Evolutionary conservation across 1,140 invertebrate genomes (phyloP).

Genomic region (Drosophila melanica): DNA sequence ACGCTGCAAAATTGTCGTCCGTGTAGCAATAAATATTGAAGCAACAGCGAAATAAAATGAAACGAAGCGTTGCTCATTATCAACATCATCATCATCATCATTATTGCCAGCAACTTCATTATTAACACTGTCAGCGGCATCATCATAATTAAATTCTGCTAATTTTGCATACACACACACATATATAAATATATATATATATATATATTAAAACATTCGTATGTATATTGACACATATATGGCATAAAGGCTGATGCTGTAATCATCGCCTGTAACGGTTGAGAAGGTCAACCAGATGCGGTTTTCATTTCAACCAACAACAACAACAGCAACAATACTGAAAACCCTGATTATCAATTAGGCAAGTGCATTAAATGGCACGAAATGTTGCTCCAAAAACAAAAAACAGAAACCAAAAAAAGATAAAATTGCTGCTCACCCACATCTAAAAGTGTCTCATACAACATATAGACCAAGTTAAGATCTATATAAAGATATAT

Average conservation of each 20-base stretch:
- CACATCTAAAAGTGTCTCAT: neutral
- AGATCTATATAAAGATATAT: neutral
- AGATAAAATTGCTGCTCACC: neutral
- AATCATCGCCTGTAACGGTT: conserved; percentile 73
- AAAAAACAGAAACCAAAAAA: neutral
- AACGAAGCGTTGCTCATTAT: conserved; percentile 25
- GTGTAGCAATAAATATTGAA: conserved; percentile 45
- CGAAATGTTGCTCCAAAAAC: conserved; percentile 20
- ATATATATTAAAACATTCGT: neutral
- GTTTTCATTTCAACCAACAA: conserved; percentile 43
- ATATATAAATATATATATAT: conserved; percentile 4
- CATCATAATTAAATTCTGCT: conserved; percentile 49
- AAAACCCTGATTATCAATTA: conserved; percentile 49
- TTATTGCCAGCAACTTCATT: neutral
- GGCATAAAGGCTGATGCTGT: conserved; percentile 55
- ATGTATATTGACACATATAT: conserved; percentile 45
- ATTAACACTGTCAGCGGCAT: conserved; percentile 6
- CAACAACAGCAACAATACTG: conserved; percentile 16
- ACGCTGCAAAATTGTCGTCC: conserved; percentile 37
- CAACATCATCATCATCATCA: conserved; percentile 20
- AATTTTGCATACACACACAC: conserved; percentile 29
- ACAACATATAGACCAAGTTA: too few relatives aligned
- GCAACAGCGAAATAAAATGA: conserved; percentile 25
- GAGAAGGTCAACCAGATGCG: conserved; percentile 74
- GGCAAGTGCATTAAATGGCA: conserved; percentile 43